Evolutionary conservation across 2,113 vertebrate genomes (phyloP).

Genomic region (Elephantulus edwardii): DNA sequence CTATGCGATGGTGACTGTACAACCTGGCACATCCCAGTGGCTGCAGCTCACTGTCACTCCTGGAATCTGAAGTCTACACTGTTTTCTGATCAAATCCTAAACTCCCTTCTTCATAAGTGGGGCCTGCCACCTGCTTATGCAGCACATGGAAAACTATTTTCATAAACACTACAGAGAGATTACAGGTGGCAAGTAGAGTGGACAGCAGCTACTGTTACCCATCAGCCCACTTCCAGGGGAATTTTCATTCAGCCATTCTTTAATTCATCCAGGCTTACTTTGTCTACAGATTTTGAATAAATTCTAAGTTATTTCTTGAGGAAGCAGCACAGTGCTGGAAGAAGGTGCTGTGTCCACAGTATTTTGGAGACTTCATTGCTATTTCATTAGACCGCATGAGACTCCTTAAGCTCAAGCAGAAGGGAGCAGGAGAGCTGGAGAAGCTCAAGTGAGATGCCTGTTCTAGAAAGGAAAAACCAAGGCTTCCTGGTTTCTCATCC

Average conservation of each 20-base stretch:
- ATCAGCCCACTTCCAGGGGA: not conserved
- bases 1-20: not conserved
- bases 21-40: not conserved
- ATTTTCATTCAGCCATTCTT: not conserved
- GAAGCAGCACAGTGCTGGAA: too few relatives aligned
- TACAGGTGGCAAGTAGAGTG: not conserved
- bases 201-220: not conserved
- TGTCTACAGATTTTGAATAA: not conserved
- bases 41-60: not conserved
- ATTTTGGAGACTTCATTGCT: too few relatives aligned
- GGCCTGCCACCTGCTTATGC: not conserved
- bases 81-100: not conserved
- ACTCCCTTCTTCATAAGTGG: not conserved
- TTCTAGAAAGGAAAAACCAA: too few relatives aligned
- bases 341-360: too few relatives aligned
- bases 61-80: not conserved
- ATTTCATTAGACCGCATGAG: too few relatives aligned
- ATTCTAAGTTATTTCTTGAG: too few relatives aligned
- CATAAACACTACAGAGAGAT: accelerated
- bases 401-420: too few relatives aligned
- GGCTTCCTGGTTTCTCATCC: too few relatives aligned
- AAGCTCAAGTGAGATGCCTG: too few relatives aligned
- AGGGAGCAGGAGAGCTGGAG: too few relatives aligned
- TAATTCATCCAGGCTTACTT: not conserved
- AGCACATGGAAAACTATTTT: not conserved